These are phyloP conservation scores for Nanorana parkeri DNA, from an alignment of 2,113 vertebrate genomes.

Conservation along the genomic window DNA sequence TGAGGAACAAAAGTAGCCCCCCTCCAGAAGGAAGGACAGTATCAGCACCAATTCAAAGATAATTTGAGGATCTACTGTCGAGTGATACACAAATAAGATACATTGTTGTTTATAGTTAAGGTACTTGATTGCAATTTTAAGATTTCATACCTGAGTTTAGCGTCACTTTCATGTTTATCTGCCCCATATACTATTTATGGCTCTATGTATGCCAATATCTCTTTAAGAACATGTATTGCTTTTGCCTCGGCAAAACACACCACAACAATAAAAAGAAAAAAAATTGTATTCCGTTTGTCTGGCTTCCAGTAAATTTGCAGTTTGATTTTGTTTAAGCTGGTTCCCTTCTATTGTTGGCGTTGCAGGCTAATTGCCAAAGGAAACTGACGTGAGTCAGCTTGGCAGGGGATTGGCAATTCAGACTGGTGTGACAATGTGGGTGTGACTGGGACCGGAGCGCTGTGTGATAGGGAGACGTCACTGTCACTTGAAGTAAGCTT, in stretches of 20 bases:
- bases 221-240: background rate
- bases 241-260: background rate
- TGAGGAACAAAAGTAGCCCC: too few species aligned
- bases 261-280: background rate
- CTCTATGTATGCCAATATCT: too few species aligned
- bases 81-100: too few species aligned
- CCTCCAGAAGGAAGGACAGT: too few species aligned
- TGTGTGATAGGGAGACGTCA: background rate
- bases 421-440: background rate
- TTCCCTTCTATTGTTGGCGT: slow-evolving; percentile 4
- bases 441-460: background rate
- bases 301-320: background rate
- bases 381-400: slow-evolving; percentile 23
- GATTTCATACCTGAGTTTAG: too few species aligned
- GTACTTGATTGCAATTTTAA: too few species aligned
- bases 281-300: background rate
- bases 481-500: background rate
- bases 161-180: too few species aligned
- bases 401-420: slow-evolving; percentile 2
- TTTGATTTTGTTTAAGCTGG: slow-evolving; percentile 23
- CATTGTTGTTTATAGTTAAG: too few species aligned
- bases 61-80: too few species aligned
- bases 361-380: slow-evolving; percentile 19
- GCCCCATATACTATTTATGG: too few species aligned
- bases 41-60: too few species aligned